Evolutionary conservation across 2,888 invertebrate genomes (phyloP), one percentile per base, ranked within the genome.

Genomic region (Autographa gamma): DNA sequence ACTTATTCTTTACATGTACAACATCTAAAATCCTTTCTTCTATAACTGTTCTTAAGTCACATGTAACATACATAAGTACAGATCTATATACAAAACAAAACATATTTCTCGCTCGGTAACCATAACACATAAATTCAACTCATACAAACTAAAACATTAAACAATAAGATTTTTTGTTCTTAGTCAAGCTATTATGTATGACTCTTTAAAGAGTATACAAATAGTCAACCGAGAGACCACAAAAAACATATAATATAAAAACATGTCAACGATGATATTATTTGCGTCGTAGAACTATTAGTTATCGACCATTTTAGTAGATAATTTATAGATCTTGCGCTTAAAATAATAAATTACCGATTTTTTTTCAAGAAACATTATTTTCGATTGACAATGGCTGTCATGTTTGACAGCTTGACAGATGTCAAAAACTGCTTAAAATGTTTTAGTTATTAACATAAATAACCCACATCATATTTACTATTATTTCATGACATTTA

Each of bases 151-250:
- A 77, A 70, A 72, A 74, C 60, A 66, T 18, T 34, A 60, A 60
- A 77, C 71, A 77, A 77, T 77, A 63, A 66, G 25, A 34, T 60
- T 71, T 69, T 77, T 80, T 74, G 72, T 54, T 58, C 41, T 34
- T 61, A 69, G 54, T 60, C 68, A 63, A 9, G 34, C 64, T 66
- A 69, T 71, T 73, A 77, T 77, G 13, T 73, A 77, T 73, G 13
- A 59, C 60, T 31, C 3, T 31, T 32, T 32, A 16, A 13, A 56
- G 32, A 16, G 43, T 32, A 59, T 58, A 63, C n/a, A 56, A 14
- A 41, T 62, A 70, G 60, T 41, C 63, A 69, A 38, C 1, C n/a
- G 31, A 61, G 16, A 48, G 14, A 19, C 16, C 7, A 14, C 61
- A 67, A 63, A 66, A 67, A 59, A 59, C 2, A 9, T 31, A 63